phyloP scores from a whole-genome alignment of 2,888 invertebrate species.

The Drosophila picticornis region DNA sequence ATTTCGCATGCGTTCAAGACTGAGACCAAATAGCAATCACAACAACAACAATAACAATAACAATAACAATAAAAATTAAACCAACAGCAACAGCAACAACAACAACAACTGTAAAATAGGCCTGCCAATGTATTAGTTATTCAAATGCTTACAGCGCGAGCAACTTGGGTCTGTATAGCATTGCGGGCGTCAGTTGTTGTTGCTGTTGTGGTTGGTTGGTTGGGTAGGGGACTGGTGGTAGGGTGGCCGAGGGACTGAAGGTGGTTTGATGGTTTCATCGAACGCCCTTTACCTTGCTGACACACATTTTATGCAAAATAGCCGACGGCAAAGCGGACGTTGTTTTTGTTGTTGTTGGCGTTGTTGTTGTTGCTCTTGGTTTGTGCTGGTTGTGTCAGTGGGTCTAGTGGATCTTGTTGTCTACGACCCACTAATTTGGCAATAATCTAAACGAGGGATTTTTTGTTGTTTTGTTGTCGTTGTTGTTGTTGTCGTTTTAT shows the following conservation, averaged over 20 bases:
- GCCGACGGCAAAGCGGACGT: constrained; percentile 51
- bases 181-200: constrained; percentile 31
- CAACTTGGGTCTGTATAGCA: constrained; percentile 25
- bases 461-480: background rate
- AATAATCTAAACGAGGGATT: constrained; percentile 56
- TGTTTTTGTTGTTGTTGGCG: constrained; percentile 24
- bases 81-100: constrained; percentile 1
- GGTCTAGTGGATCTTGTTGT: constrained; percentile 56
- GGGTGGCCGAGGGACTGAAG: constrained; percentile 9
- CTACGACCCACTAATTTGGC: constrained; percentile 69
- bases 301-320: constrained; percentile 84
- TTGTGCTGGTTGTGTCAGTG: constrained; percentile 49
- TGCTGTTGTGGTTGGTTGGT: background rate
- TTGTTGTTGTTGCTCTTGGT: constrained; percentile 1
- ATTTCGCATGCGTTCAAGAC: constrained; percentile 65
- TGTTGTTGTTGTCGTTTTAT: constrained; percentile 3
- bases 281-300: constrained; percentile 84
- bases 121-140: constrained; percentile 60
- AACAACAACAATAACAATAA: constrained; percentile 10
- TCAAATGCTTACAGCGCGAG: constrained; percentile 73
- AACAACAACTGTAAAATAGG: constrained; percentile 40
- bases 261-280: constrained; percentile 36
- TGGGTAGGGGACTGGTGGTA: background rate
- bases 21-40: constrained; percentile 15
- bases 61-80: background rate